phyloP scores from a whole-genome alignment of 2,113 vertebrate species.

The Uria aalge region DNA sequence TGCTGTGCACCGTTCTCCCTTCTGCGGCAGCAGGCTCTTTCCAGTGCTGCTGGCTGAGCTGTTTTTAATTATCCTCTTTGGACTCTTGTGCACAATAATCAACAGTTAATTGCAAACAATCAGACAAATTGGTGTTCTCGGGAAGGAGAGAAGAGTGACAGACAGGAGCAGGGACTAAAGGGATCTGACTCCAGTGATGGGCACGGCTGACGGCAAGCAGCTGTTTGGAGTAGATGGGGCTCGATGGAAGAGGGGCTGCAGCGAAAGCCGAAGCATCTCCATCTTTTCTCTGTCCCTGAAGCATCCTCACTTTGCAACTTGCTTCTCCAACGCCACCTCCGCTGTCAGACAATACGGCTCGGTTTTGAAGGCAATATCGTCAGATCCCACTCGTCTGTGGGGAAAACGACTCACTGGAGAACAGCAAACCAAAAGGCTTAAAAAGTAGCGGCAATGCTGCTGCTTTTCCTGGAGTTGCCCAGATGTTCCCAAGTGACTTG shows the following conservation, averaged over 20 bases:
- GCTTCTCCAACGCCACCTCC: background rate
- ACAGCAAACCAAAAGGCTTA: background rate
- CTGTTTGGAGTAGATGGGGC: background rate
- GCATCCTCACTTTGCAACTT: background rate
- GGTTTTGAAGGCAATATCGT: background rate
- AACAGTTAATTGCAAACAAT: constrained; percentile 34
- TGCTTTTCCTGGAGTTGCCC: background rate
- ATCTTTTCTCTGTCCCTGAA: background rate
- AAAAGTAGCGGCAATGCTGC: background rate
- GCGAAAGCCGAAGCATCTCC: background rate
- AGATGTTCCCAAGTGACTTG: background rate
- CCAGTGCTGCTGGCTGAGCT: background rate
- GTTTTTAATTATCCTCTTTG: constrained; percentile 9
- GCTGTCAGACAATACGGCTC: background rate
- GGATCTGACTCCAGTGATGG: background rate
- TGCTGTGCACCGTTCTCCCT: background rate
- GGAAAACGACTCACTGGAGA: background rate
- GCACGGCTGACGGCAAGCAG: background rate
- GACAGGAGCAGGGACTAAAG: background rate
- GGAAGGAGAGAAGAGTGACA: background rate
- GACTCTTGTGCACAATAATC: background rate
- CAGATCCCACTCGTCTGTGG: background rate
- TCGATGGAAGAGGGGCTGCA: background rate
- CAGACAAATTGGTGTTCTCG: background rate
- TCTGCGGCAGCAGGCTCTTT: background rate